These are phyloP conservation scores for Drosophila athabasca DNA, from an alignment of 1,140 invertebrate genomes.

Conservation along the genomic window DNA sequence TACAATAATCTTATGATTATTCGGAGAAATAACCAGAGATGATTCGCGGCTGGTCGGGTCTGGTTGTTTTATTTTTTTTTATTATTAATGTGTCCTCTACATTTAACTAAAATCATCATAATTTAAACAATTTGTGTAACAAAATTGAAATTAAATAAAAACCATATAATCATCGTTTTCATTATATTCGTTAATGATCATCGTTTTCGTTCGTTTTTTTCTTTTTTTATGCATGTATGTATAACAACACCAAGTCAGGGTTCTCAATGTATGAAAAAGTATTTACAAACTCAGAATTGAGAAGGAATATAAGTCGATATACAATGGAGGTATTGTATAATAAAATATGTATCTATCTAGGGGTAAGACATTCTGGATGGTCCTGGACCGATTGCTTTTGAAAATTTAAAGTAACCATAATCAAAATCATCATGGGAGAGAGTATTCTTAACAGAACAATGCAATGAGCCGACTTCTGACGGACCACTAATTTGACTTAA, in stretches of 20 bases:
- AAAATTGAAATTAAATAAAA: conserved; percentile 59
- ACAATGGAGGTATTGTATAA: conserved; percentile 26
- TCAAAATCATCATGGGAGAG: conserved; percentile 14
- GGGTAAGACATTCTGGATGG: conserved; percentile 24
- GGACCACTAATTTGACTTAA: conserved; percentile 56
- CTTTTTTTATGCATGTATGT: conserved; percentile 44
- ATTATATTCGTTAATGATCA: conserved; percentile 25
- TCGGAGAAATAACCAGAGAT: not conserved
- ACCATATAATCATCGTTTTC: conserved; percentile 42
- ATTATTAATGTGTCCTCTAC: conserved; percentile 60
- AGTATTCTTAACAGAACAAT: conserved; percentile 5
- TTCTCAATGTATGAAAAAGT: conserved; percentile 47
- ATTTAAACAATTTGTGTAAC: conserved; percentile 49
- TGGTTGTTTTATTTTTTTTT: conserved; percentile 25
- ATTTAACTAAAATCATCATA: conserved; percentile 38
- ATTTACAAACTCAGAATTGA: conserved; percentile 46
- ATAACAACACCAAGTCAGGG: conserved; percentile 70
- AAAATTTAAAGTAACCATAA: conserved; percentile 30
- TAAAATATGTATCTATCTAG: conserved; percentile 3
- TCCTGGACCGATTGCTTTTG: conserved; percentile 58
- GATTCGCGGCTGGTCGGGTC: conserved; percentile 26
- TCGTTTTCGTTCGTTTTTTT: conserved; percentile 28
- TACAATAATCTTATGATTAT: too few relatives aligned
- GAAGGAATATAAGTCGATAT: conserved; percentile 39
- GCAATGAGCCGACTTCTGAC: conserved; percentile 23